These are phyloP conservation scores for Megalops cyprinoides DNA, from an alignment of 2,797 vertebrate genomes.

Conservation along the genomic window DNA sequence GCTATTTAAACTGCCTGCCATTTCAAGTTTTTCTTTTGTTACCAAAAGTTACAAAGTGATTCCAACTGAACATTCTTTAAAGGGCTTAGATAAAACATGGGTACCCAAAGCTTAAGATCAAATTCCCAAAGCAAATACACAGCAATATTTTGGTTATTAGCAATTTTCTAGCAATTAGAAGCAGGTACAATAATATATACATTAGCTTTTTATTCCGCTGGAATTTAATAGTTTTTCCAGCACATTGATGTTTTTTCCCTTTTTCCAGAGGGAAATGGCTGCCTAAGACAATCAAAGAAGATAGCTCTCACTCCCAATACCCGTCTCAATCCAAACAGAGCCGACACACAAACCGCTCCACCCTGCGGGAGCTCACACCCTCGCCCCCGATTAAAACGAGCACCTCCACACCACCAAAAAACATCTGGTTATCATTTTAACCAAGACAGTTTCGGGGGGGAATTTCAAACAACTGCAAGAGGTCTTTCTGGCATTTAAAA, in stretches of 20 bases:
- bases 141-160: slow-evolving; percentile 53
- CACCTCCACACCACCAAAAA: slow-evolving; percentile 52
- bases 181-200: slow-evolving; percentile 57
- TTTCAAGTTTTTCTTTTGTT: slow-evolving; percentile 10
- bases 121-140: slow-evolving; percentile 54
- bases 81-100: slow-evolving; percentile 27
- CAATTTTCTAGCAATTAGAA: slow-evolving; percentile 47
- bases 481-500: slow-evolving; percentile 38
- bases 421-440: slow-evolving; percentile 73
- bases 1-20: neutral
- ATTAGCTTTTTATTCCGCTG: slow-evolving; percentile 45
- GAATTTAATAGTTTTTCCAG: slow-evolving; percentile 59
- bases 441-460: slow-evolving; percentile 54
- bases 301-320: slow-evolving; percentile 46
- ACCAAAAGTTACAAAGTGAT: slow-evolving; percentile 22
- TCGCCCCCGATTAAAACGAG: slow-evolving; percentile 35
- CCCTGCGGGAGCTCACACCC: slow-evolving; percentile 31
- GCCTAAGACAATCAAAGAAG: slow-evolving; percentile 60
- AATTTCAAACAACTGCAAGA: slow-evolving; percentile 37
- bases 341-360: slow-evolving; percentile 38
- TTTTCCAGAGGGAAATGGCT: slow-evolving; percentile 56
- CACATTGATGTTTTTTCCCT: slow-evolving; percentile 50
- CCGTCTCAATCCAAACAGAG: slow-evolving; percentile 55
- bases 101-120: slow-evolving; percentile 41
- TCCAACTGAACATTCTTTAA: slow-evolving; percentile 32